Percentiles rank a stretch among this genome's conserved stretches.
These are phyloP conservation scores for Pitta sordida DNA, from an alignment of 2,113 vertebrate species.

Conservation along the genomic window DNA sequence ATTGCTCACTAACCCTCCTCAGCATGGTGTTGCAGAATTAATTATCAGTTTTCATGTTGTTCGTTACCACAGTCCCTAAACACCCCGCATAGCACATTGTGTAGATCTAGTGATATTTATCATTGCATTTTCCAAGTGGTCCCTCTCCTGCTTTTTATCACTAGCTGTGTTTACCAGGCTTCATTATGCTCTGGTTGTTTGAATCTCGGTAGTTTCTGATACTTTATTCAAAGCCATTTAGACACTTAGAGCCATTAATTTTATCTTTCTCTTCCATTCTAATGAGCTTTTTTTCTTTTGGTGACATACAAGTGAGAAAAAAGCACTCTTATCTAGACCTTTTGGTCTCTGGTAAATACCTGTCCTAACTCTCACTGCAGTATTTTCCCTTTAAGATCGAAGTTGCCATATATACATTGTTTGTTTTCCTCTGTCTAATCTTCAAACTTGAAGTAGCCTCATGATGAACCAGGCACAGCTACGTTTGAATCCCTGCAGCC, in stretches of 20 bases:
- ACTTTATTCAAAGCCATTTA: constrained; percentile 8
- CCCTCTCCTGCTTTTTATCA: constrained; percentile 32
- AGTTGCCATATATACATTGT: not conserved
- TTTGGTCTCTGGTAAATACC: not conserved
- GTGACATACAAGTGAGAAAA: not conserved
- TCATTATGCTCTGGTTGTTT: not conserved
- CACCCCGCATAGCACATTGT: not conserved
- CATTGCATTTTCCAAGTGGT: not conserved
- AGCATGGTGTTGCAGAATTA: not conserved
- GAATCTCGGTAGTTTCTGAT: not conserved
- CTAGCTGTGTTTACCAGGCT: not conserved
- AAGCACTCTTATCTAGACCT: not conserved
- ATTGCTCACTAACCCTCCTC: not conserved
- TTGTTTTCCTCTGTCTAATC: not conserved
- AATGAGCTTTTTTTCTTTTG: not conserved
- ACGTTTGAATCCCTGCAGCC: not conserved
- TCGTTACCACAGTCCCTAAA: not conserved
- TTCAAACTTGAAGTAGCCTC: not conserved
- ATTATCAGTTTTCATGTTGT: not conserved
- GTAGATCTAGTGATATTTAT: not conserved
- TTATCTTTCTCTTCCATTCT: not conserved
- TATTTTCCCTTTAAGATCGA: not conserved
- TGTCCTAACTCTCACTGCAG: not conserved
- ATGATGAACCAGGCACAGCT: not conserved
- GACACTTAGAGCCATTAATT: not conserved